These are phyloP conservation scores for Cyclophora albipunctata DNA, from an alignment of 2,888 invertebrate species.

Conservation along the genomic window DNA sequence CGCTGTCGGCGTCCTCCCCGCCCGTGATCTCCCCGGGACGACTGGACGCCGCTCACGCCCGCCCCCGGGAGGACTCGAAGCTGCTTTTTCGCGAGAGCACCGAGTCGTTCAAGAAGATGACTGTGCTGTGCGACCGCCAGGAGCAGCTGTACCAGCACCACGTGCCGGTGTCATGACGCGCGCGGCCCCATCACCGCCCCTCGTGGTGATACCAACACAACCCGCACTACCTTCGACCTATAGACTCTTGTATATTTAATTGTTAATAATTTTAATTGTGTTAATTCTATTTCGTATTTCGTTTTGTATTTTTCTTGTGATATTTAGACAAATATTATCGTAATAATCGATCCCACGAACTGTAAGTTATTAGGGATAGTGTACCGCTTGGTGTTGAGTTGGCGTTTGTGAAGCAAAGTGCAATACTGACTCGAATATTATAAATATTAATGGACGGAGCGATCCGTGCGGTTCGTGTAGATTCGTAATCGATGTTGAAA, in stretches of 20 bases:
- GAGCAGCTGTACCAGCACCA: slow-evolving; percentile 73
- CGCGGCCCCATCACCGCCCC: slow-evolving; percentile 48
- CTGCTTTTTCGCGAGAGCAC: slow-evolving; percentile 73
- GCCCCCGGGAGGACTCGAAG: slow-evolving; percentile 61
- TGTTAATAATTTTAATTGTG: slow-evolving; percentile 73
- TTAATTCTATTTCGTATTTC: slow-evolving; percentile 73
- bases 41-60: slow-evolving; percentile 61
- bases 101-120: slow-evolving; percentile 72
- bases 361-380: slow-evolving; percentile 68
- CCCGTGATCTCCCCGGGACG: slow-evolving; percentile 66
- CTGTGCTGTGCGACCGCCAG: slow-evolving; percentile 69
- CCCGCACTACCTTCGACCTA: slow-evolving; percentile 34
- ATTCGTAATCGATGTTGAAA: slow-evolving; percentile 75
- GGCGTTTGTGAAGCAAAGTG: slow-evolving; percentile 63
- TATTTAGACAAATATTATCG: slow-evolving; percentile 73
- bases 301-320: slow-evolving; percentile 75
- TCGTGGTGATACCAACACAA: slow-evolving; percentile 58
- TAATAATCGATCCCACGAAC: slow-evolving; percentile 70
- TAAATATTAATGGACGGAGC: slow-evolving; percentile 58
- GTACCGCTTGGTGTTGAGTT: slow-evolving; percentile 55
- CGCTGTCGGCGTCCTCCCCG: slow-evolving; percentile 65
- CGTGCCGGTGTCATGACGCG: slow-evolving; percentile 73
- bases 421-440: slow-evolving; percentile 67
- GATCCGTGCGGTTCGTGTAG: slow-evolving; percentile 62
- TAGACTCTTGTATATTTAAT: slow-evolving; percentile 65